Conservation (phyloP, 2,888 invertebrate species). For the Rugalucina vietnamica region DNA sequence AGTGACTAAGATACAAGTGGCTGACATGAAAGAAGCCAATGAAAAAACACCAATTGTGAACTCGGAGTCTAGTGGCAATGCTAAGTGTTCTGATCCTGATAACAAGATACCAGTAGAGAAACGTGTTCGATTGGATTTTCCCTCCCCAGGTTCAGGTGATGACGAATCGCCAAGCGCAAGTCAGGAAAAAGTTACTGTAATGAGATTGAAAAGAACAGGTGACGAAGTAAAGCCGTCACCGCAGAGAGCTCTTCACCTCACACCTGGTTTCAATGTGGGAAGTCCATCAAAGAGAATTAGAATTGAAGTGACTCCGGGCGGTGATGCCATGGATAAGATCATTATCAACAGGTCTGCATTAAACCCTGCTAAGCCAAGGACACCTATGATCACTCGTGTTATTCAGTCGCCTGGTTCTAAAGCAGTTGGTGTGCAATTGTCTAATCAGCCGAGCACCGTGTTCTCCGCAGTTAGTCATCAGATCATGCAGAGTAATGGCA, state of each 20-base stretch:
- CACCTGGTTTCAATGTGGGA: constrained; percentile 67
- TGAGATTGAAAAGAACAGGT: constrained; percentile 50
- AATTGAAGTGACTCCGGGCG: constrained; percentile 46
- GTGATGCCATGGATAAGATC: constrained; percentile 42
- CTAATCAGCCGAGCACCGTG: constrained; percentile 58
- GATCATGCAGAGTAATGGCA: constrained; percentile 34
- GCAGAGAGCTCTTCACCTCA: constrained; percentile 70
- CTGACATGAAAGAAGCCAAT: constrained; percentile 55
- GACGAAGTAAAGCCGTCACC: constrained; percentile 64
- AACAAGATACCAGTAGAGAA: constrained; percentile 64
- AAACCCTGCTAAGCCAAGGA: neutral
- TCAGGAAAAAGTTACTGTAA: constrained; percentile 42
- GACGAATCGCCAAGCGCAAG: constrained; percentile 46
- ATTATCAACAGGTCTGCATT: neutral
- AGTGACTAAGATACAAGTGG: neutral
- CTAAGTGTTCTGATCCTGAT: constrained; percentile 42
- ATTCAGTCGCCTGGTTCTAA: constrained; percentile 24
- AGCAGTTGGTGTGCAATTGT: constrained; percentile 56
- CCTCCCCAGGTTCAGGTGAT: constrained; percentile 66
- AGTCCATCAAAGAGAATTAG: constrained; percentile 6
- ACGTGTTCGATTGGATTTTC: constrained; percentile 68
- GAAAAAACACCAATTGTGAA: constrained; percentile 62
- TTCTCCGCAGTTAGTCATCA: constrained; percentile 45
- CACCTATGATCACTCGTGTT: neutral
- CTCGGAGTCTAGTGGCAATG: constrained; percentile 39